These are phyloP conservation scores for Diloba caeruleocephala DNA, from an alignment of 2,888 invertebrate genomes.

Conservation along the genomic window DNA sequence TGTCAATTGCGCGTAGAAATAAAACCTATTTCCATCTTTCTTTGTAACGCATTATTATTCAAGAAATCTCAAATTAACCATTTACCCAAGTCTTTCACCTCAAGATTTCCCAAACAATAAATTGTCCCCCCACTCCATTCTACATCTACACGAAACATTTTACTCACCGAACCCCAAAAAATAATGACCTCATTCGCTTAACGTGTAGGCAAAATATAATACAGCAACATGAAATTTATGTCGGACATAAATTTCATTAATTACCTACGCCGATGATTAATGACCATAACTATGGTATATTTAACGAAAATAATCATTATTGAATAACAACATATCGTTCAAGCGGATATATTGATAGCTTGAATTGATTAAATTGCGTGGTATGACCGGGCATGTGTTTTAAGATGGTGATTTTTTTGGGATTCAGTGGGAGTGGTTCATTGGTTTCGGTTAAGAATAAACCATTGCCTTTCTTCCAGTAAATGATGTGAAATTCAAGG, in stretches of 20 bases:
- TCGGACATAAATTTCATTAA: constrained; percentile 84
- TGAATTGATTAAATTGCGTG: constrained; percentile 42
- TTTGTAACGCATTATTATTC: no score
- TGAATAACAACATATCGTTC: constrained; percentile 67
- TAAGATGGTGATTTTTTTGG: constrained; percentile 20
- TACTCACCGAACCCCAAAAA: constrained; percentile 51
- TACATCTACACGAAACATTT: not conserved
- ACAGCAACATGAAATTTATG: constrained; percentile 77
- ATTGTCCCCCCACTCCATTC: not conserved
- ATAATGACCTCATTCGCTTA: constrained; percentile 70
- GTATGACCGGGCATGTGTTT: constrained; percentile 10
- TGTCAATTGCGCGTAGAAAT: no score
- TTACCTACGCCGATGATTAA: constrained; percentile 81
- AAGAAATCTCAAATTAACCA: no score
- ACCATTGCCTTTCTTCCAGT: not conserved
- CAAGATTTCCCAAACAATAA: no score
- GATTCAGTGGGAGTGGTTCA: constrained; percentile 31
- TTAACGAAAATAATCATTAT: constrained; percentile 77
- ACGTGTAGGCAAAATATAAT: constrained; percentile 71
- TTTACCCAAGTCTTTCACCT: not conserved
- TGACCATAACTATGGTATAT: constrained; percentile 73
- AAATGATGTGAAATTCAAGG: no score
- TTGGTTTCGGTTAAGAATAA: constrained; percentile 3
- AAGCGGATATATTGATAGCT: constrained; percentile 49
- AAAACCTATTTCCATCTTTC: no score